These are phyloP conservation scores for Silurus lanzhouensis DNA, from an alignment of 2,797 vertebrate species.

Conservation along the genomic window DNA sequence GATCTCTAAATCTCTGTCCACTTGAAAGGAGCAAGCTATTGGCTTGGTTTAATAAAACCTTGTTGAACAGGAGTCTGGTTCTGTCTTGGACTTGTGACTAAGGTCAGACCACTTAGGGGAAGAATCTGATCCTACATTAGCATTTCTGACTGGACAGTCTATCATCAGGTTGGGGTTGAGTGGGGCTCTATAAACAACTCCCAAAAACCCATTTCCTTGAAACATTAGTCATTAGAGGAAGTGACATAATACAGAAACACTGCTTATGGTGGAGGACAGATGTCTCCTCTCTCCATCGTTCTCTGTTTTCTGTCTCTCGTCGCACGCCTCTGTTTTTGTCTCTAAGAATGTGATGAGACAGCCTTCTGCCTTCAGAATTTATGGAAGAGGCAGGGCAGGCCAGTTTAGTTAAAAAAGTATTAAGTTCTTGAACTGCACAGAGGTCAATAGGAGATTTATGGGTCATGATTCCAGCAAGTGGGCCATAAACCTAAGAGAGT, in stretches of 20 bases:
- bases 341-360: constrained; percentile 45
- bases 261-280: constrained; percentile 32
- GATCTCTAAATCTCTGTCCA: not conserved
- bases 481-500: constrained; percentile 39
- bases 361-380: constrained; percentile 33
- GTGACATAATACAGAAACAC: constrained; percentile 26
- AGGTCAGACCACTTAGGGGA: constrained; percentile 8
- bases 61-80: not conserved
- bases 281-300: not conserved
- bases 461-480: constrained; percentile 40
- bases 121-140: constrained; percentile 34
- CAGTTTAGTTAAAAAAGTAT: constrained; percentile 24
- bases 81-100: constrained; percentile 2
- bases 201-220: constrained; percentile 46
- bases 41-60: not conserved
- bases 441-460: constrained; percentile 47
- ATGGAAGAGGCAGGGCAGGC: constrained; percentile 31
- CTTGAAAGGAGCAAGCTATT: not conserved
- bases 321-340: constrained; percentile 10
- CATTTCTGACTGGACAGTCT: constrained; percentile 17
- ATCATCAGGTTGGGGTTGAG: constrained; percentile 43
- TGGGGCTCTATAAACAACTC: constrained; percentile 17
- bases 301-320: constrained; percentile 15
- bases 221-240: constrained; percentile 34
- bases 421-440: constrained; percentile 22